Evolutionary conservation across 2,888 invertebrate genomes (phyloP).

Genomic region (Scaeva pyrastri): DNA sequence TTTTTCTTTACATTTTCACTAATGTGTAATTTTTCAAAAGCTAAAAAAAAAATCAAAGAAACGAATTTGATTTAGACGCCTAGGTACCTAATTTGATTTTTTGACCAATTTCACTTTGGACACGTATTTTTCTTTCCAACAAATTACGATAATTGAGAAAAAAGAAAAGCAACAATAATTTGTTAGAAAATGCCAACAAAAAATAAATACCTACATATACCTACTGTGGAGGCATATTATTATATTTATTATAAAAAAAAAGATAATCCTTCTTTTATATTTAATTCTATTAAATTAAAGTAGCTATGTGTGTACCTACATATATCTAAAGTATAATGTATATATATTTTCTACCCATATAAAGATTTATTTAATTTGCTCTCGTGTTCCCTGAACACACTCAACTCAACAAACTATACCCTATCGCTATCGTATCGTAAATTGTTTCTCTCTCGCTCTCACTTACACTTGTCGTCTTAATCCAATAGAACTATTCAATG

Average conservation of each 20-base stretch:
- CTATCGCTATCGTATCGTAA: constrained; percentile 26
- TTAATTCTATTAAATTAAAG: constrained; percentile 63
- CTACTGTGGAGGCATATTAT: constrained; percentile 24
- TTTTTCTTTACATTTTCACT: constrained; percentile 26
- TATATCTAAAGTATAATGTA: not conserved
- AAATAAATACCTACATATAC: too few species aligned
- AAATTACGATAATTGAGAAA: not conserved
- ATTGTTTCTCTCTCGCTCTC: constrained; percentile 28
- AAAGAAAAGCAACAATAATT: not conserved
- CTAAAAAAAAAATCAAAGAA: constrained; percentile 54
- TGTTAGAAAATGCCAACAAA: constrained; percentile 30
- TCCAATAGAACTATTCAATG: constrained; percentile 67
- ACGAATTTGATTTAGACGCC: constrained; percentile 32
- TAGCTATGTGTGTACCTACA: not conserved
- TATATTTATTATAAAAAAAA: constrained; percentile 34
- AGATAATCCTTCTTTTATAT: constrained; percentile 58
- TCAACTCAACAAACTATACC: constrained; percentile 47
- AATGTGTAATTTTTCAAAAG: constrained; percentile 39
- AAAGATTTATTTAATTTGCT: constrained; percentile 69
- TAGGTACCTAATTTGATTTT: constrained; percentile 20
- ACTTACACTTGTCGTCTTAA: constrained; percentile 59
- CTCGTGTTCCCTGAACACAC: constrained; percentile 53
- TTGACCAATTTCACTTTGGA: constrained; percentile 27
- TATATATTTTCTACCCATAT: constrained; percentile 18
- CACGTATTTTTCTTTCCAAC: constrained; percentile 53